phyloP scores from a whole-genome alignment of 2,888 invertebrate genomes.

The Dryobotodes eremita region DNA sequence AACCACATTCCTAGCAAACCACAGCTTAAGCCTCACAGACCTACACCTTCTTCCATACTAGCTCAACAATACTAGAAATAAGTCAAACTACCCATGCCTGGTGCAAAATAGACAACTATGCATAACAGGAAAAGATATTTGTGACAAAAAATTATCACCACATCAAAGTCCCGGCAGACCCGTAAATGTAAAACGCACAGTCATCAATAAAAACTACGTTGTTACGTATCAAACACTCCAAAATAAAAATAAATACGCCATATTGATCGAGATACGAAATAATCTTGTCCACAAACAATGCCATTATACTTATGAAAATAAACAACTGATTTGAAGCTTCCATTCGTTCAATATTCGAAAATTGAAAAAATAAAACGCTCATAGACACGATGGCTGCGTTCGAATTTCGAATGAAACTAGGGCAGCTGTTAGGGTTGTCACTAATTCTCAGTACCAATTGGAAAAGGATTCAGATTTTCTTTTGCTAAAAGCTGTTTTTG shows the following conservation, averaged over 20 bases:
- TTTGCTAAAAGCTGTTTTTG: neutral
- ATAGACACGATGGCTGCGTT: constrained; percentile 83
- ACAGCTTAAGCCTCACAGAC: neutral
- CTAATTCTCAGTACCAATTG: neutral
- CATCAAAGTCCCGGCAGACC: constrained; percentile 66
- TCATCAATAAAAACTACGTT: constrained; percentile 80
- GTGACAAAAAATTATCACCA: constrained; percentile 68
- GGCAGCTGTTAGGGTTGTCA: constrained; percentile 78
- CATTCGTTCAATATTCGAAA: constrained; percentile 78
- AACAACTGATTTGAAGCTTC: constrained; percentile 80
- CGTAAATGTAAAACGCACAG: constrained; percentile 75
- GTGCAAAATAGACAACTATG: constrained; percentile 38
- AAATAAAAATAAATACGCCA: constrained; percentile 77
- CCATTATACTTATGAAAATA: constrained; percentile 86
- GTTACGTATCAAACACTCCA: constrained; percentile 77
- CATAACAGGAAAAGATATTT: constrained; percentile 49
- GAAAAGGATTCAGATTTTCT: neutral
- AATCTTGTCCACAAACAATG: constrained; percentile 89
- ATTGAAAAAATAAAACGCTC: constrained; percentile 80
- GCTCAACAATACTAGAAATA: neutral
- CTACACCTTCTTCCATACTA: neutral
- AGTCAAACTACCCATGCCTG: neutral
- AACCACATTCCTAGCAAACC: too few relatives aligned
- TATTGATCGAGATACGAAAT: constrained; percentile 84
- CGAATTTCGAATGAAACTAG: constrained; percentile 82